Evolutionary conservation across 2,797 vertebrate genomes (phyloP), one percentile per base, ranked within the genome.

Genomic region (Alosa sapidissima): DNA sequence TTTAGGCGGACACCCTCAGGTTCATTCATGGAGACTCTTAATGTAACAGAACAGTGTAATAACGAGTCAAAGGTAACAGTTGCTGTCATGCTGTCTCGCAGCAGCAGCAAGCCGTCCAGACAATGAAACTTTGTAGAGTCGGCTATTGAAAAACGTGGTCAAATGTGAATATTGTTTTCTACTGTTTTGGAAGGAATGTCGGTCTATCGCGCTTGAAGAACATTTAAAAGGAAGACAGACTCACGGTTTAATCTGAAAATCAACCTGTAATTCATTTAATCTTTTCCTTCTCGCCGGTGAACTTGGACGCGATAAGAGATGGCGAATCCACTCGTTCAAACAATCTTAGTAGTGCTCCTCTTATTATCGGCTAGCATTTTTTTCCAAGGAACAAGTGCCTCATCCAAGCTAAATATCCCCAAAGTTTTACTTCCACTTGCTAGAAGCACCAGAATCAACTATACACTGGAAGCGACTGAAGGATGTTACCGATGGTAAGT

Each of bases 401-500:
- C 92, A 51, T 96, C 97, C 33, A 98, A 96, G 90, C 93, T 99
- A 48, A 99, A 97, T 89, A 96, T 97, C 1, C 98, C 98, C 84
- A 98, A 98, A 92, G 97, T 99, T 84, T 90, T 99, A 90, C 92
- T 99, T 6, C 98, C 98, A 10, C 96, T 97, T 83, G 94, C 97
- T n/a, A 95, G 97, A 86, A 92, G 94, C 82, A 97, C 97, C 48
- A 94, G 92, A 85, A 97, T 98, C 54, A 97, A 97, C 95, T 99
- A 97, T 94, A 98, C 97, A 0, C 87, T 99, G 93, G 97, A 98
- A 90, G 96, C 97, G 7, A 97, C 96, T 5, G 97, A 97, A 68
- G 98, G 98, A 83, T 99, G 98, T 94, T 99, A 98, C 93, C 96
- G 95, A 94, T 99, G 98, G 98, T 99, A 93, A 97, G 97, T 95